Base-by-base conservation (phyloP, 2,888 invertebrate species). In the Tenthredo notha region DNA sequence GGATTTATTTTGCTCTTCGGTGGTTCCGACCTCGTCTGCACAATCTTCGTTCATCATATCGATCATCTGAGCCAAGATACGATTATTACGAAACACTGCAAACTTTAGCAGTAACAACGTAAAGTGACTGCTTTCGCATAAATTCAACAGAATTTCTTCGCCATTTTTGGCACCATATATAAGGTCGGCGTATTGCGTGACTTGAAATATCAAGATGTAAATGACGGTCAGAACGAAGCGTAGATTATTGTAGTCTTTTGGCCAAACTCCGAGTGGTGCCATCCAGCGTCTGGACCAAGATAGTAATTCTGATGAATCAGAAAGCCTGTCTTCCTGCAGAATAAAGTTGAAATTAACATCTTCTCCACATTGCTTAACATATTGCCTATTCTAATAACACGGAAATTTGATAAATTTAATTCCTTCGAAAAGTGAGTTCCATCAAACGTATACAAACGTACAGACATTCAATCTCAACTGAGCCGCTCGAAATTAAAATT, bases 101-200 rank as follows among this genome's bases (percentile, higher is more conserved):
- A 43, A 10, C 40, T 43, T 43, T 10, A 43, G 0, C 10, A 43
- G 40, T 2, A 43, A 43, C 40, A 43, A 10, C 40, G 40, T 43
- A 10, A 43, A 43, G 40, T 43, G 40, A 43, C 40, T 43, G 40
- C 10, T 43, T 43, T 43, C 10, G 40, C 10, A 43, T 43, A 43
- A 43, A 10, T 5, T 91, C 87, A 90, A 88, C 0, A 92, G 86
- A 5, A 91, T 89, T 61, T 90, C 90, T 72, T 54, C n/a, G 18
- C 6, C 6, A 50, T 18, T 50, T 50, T 5, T 50, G n/a, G 18
- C 18, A 50, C 6, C n/a, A 50, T 91, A 70, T 65, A 89, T 88
- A 4, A 91, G 82, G 74, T 92, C 91, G 3, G 90, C 33, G 33
- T 91, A 91, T 70, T 92, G 91, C 61, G 91, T 84, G 12, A 88